Conservation (phyloP, 2,888 invertebrate species). For the Chirona hameri region DNA sequence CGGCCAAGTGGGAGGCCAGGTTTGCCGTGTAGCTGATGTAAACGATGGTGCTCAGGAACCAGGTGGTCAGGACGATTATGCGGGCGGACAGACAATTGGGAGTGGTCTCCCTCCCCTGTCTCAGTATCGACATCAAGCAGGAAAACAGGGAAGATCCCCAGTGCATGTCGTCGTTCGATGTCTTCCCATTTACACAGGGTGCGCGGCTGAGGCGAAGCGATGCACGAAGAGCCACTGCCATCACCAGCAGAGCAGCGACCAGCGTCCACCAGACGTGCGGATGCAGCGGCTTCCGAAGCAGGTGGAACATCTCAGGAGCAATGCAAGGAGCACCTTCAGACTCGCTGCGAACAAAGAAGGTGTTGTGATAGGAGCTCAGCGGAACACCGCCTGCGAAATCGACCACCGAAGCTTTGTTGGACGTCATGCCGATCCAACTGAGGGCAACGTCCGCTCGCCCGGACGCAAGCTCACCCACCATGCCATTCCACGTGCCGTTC, state of each 20-base stretch:
- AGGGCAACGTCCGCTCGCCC: background rate
- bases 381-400: background rate
- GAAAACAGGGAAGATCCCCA: background rate
- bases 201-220: background rate
- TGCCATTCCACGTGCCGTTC: slow-evolving; percentile 36
- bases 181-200: background rate
- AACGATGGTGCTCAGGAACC: too few relatives aligned
- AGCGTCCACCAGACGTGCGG: background rate
- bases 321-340: background rate
- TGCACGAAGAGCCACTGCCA: background rate
- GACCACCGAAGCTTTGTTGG: background rate
- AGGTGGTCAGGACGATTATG: too few relatives aligned
- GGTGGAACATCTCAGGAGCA: background rate
- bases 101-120: too few relatives aligned
- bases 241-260: background rate
- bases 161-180: background rate
- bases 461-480: slow-evolving; percentile 37
- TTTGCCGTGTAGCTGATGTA: too few relatives aligned
- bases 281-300: background rate
- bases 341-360: background rate
- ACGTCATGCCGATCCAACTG: background rate
- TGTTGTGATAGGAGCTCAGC: background rate
- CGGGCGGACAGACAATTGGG: too few relatives aligned
- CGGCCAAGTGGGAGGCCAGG: too few relatives aligned
- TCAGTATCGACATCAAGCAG: too few relatives aligned